Conservation (phyloP, 2,113 vertebrate genomes). For the Prochilodus magdalenae region DNA sequence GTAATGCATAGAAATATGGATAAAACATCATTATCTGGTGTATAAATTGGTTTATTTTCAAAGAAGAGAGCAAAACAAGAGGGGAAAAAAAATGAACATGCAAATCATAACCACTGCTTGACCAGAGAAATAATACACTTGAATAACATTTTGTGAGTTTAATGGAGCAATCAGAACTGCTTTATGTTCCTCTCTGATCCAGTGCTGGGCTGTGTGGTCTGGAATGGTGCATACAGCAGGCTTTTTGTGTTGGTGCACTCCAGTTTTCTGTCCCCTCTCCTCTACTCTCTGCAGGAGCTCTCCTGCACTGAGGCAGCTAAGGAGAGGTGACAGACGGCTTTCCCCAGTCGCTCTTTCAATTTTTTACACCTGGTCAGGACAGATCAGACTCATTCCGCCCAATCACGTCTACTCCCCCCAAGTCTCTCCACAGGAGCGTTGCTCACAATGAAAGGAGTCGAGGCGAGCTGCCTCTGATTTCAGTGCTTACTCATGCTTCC, state of each 20-base stretch:
- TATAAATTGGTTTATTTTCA: too few relatives aligned
- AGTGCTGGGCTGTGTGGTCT: not conserved
- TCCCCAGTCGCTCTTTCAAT: conserved; percentile 59
- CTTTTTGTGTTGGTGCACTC: not conserved
- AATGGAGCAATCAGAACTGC: too few relatives aligned
- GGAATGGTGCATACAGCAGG: not conserved
- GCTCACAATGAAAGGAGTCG: not conserved
- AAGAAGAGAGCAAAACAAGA: too few relatives aligned
- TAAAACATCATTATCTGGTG: too few relatives aligned
- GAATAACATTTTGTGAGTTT: too few relatives aligned
- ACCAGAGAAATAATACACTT: too few relatives aligned
- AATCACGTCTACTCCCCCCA: conserved; percentile 41
- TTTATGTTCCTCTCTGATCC: not conserved
- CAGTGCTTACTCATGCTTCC: not conserved
- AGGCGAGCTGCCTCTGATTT: conserved; percentile 1
- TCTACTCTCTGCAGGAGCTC: not conserved
- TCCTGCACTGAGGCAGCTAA: conserved; percentile 45
- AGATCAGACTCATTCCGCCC: conserved; percentile 58
- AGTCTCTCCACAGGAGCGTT: conserved; percentile 3
- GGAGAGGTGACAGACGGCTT: conserved; percentile 60
- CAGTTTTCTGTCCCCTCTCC: not conserved
- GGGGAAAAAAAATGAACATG: too few relatives aligned
- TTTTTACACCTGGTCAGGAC: conserved; percentile 59
- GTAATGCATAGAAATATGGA: too few relatives aligned
- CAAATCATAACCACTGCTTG: too few relatives aligned